Percentiles rank a stretch among this genome's conserved stretches.
These are phyloP conservation scores for Arrhopalites spinosus DNA, from an alignment of 2,888 invertebrate genomes.

Conservation along the genomic window DNA sequence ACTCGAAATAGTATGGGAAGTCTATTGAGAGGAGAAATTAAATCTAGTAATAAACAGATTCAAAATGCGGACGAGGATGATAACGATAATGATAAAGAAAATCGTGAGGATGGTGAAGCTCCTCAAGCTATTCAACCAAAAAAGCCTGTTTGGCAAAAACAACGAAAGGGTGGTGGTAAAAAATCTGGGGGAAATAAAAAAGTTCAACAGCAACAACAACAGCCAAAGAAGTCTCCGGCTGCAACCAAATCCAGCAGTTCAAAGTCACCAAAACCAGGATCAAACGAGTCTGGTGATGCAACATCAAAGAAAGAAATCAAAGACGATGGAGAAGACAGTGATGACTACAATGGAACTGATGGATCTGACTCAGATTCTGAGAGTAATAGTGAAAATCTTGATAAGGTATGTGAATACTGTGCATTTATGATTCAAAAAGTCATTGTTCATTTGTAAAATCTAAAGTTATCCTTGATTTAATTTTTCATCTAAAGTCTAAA, in stretches of 20 bases:
- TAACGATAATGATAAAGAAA: slow-evolving; percentile 65
- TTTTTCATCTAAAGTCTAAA: background rate
- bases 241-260: slow-evolving; percentile 56
- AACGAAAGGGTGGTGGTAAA: slow-evolving; percentile 63
- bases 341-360: slow-evolving; percentile 58
- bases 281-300: slow-evolving; percentile 54
- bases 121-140: slow-evolving; percentile 61
- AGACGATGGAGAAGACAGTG: slow-evolving; percentile 65
- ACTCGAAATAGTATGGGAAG: slow-evolving; percentile 81
- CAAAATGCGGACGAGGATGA: slow-evolving; percentile 60
- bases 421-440: too few relatives aligned
- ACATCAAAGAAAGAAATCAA: slow-evolving; percentile 55
- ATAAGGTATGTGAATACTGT: slow-evolving; percentile 49
- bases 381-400: slow-evolving; percentile 58
- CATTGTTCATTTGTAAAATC: too few relatives aligned
- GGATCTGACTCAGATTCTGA: slow-evolving; percentile 55
- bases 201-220: slow-evolving; percentile 26
- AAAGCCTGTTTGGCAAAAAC: slow-evolving; percentile 82
- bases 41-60: slow-evolving; percentile 63
- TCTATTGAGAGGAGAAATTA: slow-evolving; percentile 77
- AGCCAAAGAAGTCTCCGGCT: slow-evolving; percentile 55
- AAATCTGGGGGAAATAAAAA: slow-evolving; percentile 53
- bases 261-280: slow-evolving; percentile 56
- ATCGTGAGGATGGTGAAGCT: slow-evolving; percentile 57
- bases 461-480: background rate